Conservation (phyloP, 2,888 invertebrate species). For the Caenorhabditis imperialis region DNA sequence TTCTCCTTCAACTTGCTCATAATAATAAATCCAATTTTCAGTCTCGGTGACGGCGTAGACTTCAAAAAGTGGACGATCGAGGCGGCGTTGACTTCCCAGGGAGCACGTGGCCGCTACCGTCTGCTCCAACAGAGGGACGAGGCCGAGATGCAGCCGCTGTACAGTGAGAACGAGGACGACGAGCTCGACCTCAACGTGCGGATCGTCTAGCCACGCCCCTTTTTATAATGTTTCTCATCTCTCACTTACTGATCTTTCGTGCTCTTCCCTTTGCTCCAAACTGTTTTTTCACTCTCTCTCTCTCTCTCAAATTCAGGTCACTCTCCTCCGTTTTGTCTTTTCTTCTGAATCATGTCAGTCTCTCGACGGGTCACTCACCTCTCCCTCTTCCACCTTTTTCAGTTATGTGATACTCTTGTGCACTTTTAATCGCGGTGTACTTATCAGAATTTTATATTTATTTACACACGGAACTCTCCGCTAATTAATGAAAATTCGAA, state of each 20-base stretch:
- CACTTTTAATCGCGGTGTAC: too few relatives aligned
- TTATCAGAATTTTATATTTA: too few relatives aligned
- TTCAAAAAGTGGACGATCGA: slow-evolving; percentile 56
- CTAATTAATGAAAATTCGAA: slow-evolving; percentile 3
- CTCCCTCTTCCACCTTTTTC: slow-evolving; percentile 4
- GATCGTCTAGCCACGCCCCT: slow-evolving; percentile 31
- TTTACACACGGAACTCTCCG: slow-evolving; percentile 4
- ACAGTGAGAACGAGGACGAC: slow-evolving; percentile 48
- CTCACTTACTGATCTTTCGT: slow-evolving; percentile 12
- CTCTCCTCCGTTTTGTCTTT: not conserved
- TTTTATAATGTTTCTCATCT: slow-evolving; percentile 6
- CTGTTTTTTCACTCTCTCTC: too few relatives aligned
- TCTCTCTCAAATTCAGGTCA: slow-evolving; percentile 10
- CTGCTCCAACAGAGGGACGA: slow-evolving; percentile 39
- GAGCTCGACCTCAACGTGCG: slow-evolving; percentile 45
- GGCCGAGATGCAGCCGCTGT: slow-evolving; percentile 46
- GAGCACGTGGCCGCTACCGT: slow-evolving; percentile 28
- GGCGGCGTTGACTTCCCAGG: slow-evolving; percentile 22
- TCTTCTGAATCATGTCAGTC: slow-evolving; percentile 14
- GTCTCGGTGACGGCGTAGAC: slow-evolving; percentile 65
- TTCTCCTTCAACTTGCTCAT: too few relatives aligned
- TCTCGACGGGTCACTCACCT: slow-evolving; percentile 17
- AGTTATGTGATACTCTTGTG: slow-evolving; percentile 20
- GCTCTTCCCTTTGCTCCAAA: slow-evolving; percentile 22
- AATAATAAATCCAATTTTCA: too few relatives aligned